A percentile compares a stretch with the other conserved stretches of the same genome.
These are phyloP conservation scores for Sphecodes monilicornis DNA, from an alignment of 2,888 invertebrate species.

Conservation along the genomic window DNA sequence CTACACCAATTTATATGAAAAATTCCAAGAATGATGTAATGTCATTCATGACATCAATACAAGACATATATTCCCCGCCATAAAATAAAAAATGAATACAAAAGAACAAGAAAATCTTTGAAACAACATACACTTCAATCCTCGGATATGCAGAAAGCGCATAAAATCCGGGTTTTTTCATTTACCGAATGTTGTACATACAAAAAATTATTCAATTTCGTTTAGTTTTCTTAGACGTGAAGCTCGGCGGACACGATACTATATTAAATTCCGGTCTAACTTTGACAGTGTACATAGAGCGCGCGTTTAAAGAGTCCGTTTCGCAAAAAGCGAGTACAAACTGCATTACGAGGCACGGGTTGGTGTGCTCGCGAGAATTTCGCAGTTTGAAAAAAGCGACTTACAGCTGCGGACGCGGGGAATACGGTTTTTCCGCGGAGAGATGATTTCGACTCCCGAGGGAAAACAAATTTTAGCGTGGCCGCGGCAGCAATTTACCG, in stretches of 20 bases:
- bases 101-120: background rate
- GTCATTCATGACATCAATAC: too few species aligned
- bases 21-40: too few species aligned
- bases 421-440: background rate
- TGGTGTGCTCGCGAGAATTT: background rate
- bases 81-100: background rate
- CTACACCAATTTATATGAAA: too few species aligned
- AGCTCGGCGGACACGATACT: background rate
- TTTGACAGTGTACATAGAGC: background rate
- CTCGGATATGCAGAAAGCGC: background rate
- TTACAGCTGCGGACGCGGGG: background rate
- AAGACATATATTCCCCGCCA: background rate
- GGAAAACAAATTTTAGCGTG: conserved; percentile 38
- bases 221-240: background rate
- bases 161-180: background rate
- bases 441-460: conserved; percentile 4
- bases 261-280: conserved; percentile 7
- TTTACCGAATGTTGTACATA: background rate
- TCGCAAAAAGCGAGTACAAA: conserved; percentile 12
- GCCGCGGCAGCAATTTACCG: conserved; percentile 16
- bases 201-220: conserved; percentile 4
- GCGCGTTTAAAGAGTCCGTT: background rate
- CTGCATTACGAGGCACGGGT: background rate
- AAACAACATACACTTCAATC: background rate
- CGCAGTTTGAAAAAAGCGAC: background rate